Conservation (phyloP, 1,140 invertebrate species). For the Zaprionus lachaisei region DNA sequence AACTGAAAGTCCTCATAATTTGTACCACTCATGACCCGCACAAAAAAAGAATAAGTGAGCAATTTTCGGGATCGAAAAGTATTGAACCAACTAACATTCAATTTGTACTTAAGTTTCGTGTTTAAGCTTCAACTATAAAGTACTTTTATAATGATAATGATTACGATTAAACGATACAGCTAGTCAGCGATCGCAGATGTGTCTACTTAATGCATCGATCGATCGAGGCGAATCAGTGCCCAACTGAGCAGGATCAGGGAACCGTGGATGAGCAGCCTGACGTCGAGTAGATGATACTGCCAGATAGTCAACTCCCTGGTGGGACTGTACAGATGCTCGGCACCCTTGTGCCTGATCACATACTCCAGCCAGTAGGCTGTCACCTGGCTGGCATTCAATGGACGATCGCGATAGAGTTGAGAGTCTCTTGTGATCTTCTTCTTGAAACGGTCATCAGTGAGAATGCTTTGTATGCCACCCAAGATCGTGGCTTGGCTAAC, state of each 20-base stretch:
- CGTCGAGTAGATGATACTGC: conserved; percentile 53
- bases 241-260: neutral
- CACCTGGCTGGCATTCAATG: conserved; percentile 47
- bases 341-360: conserved; percentile 84
- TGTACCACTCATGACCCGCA: conserved; percentile 1
- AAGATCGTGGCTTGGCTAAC: conserved; percentile 70
- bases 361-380: conserved; percentile 75
- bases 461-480: conserved; percentile 25
- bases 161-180: conserved; percentile 71
- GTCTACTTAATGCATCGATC: conserved; percentile 7
- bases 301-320: conserved; percentile 44
- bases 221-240: conserved; percentile 7
- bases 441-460: conserved; percentile 39
- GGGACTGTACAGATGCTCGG: conserved; percentile 76
- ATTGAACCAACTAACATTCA: conserved; percentile 75
- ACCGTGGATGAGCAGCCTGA: conserved; percentile 37
- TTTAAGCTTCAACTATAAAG: conserved; percentile 58
- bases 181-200: conserved; percentile 58
- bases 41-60: conserved; percentile 11
- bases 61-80: conserved; percentile 47
- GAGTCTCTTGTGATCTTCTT: conserved; percentile 44
- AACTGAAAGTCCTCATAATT: neutral
- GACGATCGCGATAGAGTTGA: conserved; percentile 68
- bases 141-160: conserved; percentile 37
- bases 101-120: conserved; percentile 68